phyloP scores from a whole-genome alignment of 2,797 vertebrate genomes.

The Selene dorsalis region DNA sequence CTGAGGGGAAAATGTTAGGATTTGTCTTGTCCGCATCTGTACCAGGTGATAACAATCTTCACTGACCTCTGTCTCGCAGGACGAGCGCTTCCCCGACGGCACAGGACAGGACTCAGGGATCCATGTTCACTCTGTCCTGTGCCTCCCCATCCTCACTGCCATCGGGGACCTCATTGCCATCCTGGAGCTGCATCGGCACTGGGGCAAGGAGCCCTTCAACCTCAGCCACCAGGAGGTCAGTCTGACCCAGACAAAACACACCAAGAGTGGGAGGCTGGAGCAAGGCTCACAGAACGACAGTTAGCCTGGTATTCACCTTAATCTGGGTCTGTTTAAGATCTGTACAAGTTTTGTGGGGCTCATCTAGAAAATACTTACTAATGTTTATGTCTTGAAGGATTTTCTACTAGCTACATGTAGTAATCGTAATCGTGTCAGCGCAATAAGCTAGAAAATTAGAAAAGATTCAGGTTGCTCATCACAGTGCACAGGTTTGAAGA shows the following conservation, averaged over 20 bases:
- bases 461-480: background rate
- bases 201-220: slow-evolving; percentile 95
- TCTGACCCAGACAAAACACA: slow-evolving; percentile 65
- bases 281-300: slow-evolving; percentile 63
- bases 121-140: slow-evolving; percentile 96
- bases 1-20: background rate
- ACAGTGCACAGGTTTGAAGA: background rate
- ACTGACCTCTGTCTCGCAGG: slow-evolving; percentile 80
- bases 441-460: slow-evolving; percentile 11
- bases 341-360: slow-evolving; percentile 39
- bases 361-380: slow-evolving; percentile 22
- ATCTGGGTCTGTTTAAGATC: slow-evolving; percentile 64
- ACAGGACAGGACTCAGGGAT: slow-evolving; percentile 96
- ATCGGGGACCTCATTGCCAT: slow-evolving; percentile 97
- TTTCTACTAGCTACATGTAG: slow-evolving; percentile 1
- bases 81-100: slow-evolving; percentile 96
- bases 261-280: slow-evolving; percentile 51
- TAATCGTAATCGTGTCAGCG: slow-evolving; percentile 21
- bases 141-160: slow-evolving; percentile 96
- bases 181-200: slow-evolving; percentile 94
- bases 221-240: slow-evolving; percentile 95
- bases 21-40: slow-evolving; percentile 11
- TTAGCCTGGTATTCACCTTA: slow-evolving; percentile 65
- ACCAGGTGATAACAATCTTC: slow-evolving; percentile 6
- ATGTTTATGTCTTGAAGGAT: slow-evolving; percentile 12